phyloP scores from a whole-genome alignment of 1,140 invertebrate species.

The Linepithema humile region DNA sequence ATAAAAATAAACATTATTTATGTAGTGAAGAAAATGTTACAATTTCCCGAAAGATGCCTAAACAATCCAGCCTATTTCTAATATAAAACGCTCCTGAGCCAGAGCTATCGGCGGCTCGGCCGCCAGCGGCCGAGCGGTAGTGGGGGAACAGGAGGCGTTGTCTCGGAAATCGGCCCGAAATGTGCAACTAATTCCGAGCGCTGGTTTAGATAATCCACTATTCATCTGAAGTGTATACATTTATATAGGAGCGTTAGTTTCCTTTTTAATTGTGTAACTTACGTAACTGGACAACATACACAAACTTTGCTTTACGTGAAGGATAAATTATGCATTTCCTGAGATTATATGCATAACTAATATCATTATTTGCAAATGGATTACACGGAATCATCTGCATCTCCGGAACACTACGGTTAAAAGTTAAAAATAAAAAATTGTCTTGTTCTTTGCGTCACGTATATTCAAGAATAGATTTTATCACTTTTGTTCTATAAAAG shows the following conservation, averaged over 20 bases:
- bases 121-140: too few species aligned
- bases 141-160: too few species aligned
- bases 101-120: too few species aligned
- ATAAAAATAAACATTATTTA: too few species aligned
- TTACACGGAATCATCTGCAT: neutral
- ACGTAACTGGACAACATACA: neutral
- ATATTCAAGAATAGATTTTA: neutral
- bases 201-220: neutral
- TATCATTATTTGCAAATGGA: neutral
- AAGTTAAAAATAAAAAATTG: neutral
- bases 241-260: neutral
- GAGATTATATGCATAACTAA: neutral
- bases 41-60: too few species aligned
- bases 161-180: too few species aligned
- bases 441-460: neutral
- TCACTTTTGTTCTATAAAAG: neutral
- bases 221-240: neutral
- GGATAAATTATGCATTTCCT: neutral
- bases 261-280: conserved; percentile 13
- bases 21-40: too few species aligned
- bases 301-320: neutral
- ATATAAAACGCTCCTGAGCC: too few species aligned
- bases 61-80: too few species aligned
- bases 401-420: neutral
- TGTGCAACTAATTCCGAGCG: too few species aligned